Evolutionary conservation across 2,113 vertebrate genomes (phyloP), one percentile per base, ranked within the genome.

Genomic region (Melierax canorus): DNA sequence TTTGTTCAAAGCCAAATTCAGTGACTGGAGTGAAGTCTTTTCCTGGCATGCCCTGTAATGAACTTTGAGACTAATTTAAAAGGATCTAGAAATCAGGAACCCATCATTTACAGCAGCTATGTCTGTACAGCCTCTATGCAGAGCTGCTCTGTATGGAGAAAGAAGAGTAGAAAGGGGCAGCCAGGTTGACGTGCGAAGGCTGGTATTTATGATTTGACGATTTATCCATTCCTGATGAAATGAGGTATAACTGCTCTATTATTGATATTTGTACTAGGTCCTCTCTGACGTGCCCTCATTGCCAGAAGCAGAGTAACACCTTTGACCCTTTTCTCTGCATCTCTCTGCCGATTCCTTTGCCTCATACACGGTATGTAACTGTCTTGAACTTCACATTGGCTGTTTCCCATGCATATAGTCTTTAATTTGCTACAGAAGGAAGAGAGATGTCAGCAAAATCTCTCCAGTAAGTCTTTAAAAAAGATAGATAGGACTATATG

Each of bases 221-320:
- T 73, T 63, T 88, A 9, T 32, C 32, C 29, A 1, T 41, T 21
- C 2, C 41, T 15, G 19, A 2, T 23, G 36, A 59, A 46, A 36
- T 4, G 34, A 53, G 32, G 48, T 45, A 0, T 89, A 60, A 78
- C 60, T 91, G 71, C 24, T 22, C 50, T 58, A 2, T 93, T 95
- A 0, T 12, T 56, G 92, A 11, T 90, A 13, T 88, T 55, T 87
- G 62, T 88, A 32, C 92, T 90, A 99, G 99, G 98, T 99, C 99
- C 15, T 99, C 99, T 39, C 98, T 99, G 97, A 99, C 99, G 8
- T 99, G 99, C 91, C 99, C 99, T 64, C 99, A 99, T 95, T 99
- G 99, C 97, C 99, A 99, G 98, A 99, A 99, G 97, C 99, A 99
- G 97, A 99, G 99, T 98, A 99, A 99, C 95, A 99, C 99, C 18